These are phyloP conservation scores for Myotis davidii DNA, from an alignment of 2,113 vertebrate genomes.

Conservation along the genomic window DNA sequence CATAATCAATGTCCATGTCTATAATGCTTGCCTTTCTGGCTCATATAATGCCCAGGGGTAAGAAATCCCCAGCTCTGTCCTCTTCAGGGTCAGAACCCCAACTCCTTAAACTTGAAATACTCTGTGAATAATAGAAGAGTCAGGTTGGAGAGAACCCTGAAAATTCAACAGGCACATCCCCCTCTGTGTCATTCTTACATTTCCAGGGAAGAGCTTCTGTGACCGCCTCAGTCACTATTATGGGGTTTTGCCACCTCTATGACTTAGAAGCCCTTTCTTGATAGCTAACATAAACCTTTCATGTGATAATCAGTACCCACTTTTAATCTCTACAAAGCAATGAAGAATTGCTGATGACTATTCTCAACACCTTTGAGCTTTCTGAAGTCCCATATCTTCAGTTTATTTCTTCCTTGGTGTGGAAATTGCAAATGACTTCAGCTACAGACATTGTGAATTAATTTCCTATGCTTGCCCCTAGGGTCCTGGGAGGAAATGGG, in stretches of 20 bases:
- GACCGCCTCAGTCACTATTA: not conserved
- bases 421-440: slow-evolving; percentile 75
- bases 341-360: slow-evolving; percentile 43
- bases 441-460: slow-evolving; percentile 76
- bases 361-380: slow-evolving; percentile 52
- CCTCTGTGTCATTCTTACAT: not conserved
- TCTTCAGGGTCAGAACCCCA: not conserved
- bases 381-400: slow-evolving; percentile 47
- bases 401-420: slow-evolving; percentile 67
- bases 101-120: not conserved
- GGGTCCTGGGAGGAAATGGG: slow-evolving; percentile 73
- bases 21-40: not conserved
- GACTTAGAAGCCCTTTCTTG: not conserved
- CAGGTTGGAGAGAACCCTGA: not conserved
- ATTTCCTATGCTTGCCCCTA: slow-evolving; percentile 75
- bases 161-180: not conserved
- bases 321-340: slow-evolving; percentile 11
- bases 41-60: not conserved
- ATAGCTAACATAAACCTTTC: slow-evolving; percentile 28
- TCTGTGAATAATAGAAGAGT: not conserved
- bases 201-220: not conserved
- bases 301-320: not conserved
- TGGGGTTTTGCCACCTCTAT: not conserved
- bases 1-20: not conserved
- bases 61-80: fast-evolving